Evolutionary conservation across 2,797 vertebrate genomes (phyloP), one percentile per base, ranked within the genome.

Genomic region (Aselliscus stoliczkanus): DNA sequence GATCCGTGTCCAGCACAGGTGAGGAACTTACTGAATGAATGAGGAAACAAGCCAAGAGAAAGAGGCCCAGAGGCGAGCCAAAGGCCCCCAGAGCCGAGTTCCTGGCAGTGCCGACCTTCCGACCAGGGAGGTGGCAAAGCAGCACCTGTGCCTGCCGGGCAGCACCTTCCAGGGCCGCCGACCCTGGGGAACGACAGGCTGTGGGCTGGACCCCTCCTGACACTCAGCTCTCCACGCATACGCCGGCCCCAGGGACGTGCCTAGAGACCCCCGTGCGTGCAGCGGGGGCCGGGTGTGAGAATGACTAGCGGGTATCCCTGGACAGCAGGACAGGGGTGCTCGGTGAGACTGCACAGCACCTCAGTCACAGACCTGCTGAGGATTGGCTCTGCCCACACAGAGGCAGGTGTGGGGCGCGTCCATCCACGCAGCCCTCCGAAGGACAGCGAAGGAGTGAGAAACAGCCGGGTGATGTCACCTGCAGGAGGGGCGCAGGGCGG

Each of bases 1-100:
- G 12, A 3, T 4, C 50, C 1, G 15, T 0, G 23, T 5, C 31
- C 7, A 2, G 52, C 29, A 42, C 2, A 50, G 1, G 1, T 1
- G 17, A 81, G 52, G 60, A 1, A 10, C 60, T 17, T 54, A 18
- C 52, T 11, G 2, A 54, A 23, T 11, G 2, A 54, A 23, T 1
- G 14, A 23, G 1, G 8, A 2, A 12, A 29, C 2, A 6, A 15
- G 0, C 20, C 11, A 3, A 42, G 56, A 34, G 27, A 15, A 15
- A 31, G 62, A 8, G 11, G 34, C 34, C 23, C 4, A 11, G 23
- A 21, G 37, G 7, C 3, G 5, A 29, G 27, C 25, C 0, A 14
- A 42, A 27, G 37, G 27, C 62, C 62, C 64, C 8, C n/a, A 8
- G 13, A 4, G 27, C 37, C 0, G 3, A 29, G 17, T 27, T 3